Percentiles rank a stretch among this genome's conserved stretches.
Conservation (phyloP, 2,113 vertebrate species). For the Chitala chitala region DNA sequence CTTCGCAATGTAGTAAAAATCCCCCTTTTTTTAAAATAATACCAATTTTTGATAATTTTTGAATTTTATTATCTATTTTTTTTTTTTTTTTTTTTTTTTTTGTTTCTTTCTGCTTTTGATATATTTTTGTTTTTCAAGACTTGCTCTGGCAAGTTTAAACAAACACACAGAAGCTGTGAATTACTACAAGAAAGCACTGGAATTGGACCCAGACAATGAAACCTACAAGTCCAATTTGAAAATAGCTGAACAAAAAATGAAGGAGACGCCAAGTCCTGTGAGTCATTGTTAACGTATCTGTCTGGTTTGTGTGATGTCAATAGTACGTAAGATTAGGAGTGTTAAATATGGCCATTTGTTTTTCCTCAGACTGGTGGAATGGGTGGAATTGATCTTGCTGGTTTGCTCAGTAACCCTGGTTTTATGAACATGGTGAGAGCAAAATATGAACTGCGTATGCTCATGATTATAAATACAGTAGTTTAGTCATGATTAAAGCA, state of each 20-base stretch:
- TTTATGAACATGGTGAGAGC: conserved; percentile 91
- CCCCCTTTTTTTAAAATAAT: no score
- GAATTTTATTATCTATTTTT: no score
- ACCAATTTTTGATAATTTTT: no score
- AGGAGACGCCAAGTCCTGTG: conserved; percentile 80
- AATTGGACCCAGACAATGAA: conserved; percentile 91
- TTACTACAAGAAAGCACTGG: conserved; percentile 88
- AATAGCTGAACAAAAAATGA: conserved; percentile 88
- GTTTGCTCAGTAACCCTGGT: conserved; percentile 85
- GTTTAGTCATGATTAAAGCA: neutral
- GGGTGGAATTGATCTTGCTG: conserved; percentile 82
- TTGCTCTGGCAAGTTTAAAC: conserved; percentile 87
- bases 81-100: no score
- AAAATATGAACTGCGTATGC: neutral
- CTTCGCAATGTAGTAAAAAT: no score
- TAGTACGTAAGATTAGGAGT: neutral
- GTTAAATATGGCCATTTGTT: neutral
- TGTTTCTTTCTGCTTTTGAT: no score
- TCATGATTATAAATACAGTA: neutral
- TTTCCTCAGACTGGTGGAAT: conserved; percentile 67
- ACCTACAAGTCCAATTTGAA: conserved; percentile 89
- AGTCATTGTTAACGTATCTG: conserved; percentile 38
- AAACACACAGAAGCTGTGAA: conserved; percentile 83
- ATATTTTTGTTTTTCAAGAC: conserved; percentile 48
- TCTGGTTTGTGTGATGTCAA: neutral